Evolutionary conservation across 2,797 vertebrate genomes (phyloP).

Genomic region (Labroides dimidiatus): DNA sequence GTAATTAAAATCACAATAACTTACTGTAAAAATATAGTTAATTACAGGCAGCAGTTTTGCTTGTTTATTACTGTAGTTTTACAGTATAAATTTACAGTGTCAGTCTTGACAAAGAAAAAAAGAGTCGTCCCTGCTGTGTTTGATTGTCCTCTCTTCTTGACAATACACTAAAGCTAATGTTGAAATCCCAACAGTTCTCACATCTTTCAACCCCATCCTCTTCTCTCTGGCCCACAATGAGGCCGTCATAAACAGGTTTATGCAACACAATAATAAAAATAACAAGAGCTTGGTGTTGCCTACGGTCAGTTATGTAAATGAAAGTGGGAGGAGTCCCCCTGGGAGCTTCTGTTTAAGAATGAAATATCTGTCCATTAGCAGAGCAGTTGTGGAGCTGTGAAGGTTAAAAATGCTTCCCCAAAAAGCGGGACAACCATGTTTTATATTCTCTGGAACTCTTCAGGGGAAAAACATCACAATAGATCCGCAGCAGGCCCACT

Average conservation of each 20-base stretch:
- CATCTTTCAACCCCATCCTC: neutral
- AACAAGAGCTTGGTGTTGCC: neutral
- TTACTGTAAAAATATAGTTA: too few relatives aligned
- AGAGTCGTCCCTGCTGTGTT: too few relatives aligned
- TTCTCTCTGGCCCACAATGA: neutral
- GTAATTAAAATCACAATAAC: too few relatives aligned
- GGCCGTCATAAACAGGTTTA: neutral
- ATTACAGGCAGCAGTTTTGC: too few relatives aligned
- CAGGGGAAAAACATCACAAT: neutral
- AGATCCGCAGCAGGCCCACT: neutral
- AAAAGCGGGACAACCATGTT: neutral
- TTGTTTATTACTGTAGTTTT: too few relatives aligned
- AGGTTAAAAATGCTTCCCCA: neutral
- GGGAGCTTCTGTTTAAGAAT: neutral
- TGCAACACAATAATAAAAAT: neutral
- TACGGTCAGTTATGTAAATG: too few relatives aligned
- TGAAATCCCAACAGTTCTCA: neutral
- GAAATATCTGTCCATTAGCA: neutral
- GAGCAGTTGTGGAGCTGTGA: neutral
- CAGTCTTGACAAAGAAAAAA: too few relatives aligned
- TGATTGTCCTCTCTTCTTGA: too few relatives aligned
- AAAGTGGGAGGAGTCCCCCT: neutral
- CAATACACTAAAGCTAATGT: too few relatives aligned
- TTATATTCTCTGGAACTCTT: neutral
- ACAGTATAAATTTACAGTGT: too few relatives aligned